Conservation (phyloP, 2,113 vertebrate genomes). For the Actenoides hombroni region DNA sequence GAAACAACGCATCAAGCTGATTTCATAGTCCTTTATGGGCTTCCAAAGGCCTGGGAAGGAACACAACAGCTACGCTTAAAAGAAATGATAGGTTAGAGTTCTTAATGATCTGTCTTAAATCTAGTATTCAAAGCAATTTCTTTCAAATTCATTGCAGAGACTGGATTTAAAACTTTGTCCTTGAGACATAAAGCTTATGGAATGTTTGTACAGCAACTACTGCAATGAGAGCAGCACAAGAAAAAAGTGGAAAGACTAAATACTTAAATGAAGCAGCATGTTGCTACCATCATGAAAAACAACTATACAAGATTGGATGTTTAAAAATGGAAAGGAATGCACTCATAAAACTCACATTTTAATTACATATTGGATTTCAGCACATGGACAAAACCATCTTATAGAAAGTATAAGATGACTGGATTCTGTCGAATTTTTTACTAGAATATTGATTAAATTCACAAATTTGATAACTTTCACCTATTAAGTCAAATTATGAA, state of each 20-base stretch:
- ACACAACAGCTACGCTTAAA: background rate
- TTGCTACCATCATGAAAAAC: background rate
- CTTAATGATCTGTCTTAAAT: background rate
- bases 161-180: background rate
- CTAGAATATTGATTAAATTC: background rate
- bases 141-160: background rate
- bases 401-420: background rate
- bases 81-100: background rate
- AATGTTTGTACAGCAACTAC: background rate
- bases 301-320: background rate
- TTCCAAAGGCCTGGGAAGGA: background rate
- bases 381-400: background rate
- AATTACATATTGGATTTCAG: background rate
- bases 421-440: background rate
- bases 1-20: background rate
- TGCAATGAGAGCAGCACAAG: background rate
- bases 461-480: background rate
- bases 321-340: slow-evolving; percentile 9
- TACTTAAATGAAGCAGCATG: background rate
- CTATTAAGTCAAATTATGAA: background rate
- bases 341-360: background rate
- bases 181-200: background rate
- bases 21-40: background rate
- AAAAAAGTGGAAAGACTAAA: background rate
- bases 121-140: background rate